Conservation (phyloP, 2,888 invertebrate species). For the Epinotia nisella region DNA sequence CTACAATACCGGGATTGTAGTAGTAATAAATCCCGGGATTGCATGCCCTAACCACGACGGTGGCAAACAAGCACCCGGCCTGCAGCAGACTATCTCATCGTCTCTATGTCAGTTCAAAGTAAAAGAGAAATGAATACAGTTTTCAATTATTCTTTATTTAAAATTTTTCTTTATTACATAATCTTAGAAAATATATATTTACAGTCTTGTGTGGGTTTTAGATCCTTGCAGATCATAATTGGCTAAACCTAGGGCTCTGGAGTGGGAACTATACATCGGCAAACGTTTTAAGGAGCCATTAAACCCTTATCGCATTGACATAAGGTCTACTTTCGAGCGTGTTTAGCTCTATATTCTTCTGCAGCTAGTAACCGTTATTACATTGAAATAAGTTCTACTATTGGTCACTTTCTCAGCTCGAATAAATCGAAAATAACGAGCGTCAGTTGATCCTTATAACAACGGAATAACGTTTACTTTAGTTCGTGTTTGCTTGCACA, state of each 20-base stretch:
- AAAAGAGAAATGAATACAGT: not conserved
- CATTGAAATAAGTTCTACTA: not conserved
- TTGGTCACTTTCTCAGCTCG: too few relatives aligned
- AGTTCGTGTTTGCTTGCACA: not conserved
- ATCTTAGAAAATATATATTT: slow-evolving; percentile 40
- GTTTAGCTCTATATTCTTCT: too few relatives aligned
- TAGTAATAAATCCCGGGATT: too few relatives aligned
- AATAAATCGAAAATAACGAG: too few relatives aligned
- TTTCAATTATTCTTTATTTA: too few relatives aligned
- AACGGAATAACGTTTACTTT: slow-evolving; percentile 2
- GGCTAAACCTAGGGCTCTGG: slow-evolving; percentile 18
- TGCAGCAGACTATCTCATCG: too few relatives aligned
- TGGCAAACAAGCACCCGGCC: too few relatives aligned
- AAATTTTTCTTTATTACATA: slow-evolving; percentile 25
- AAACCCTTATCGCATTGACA: not conserved
- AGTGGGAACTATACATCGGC: not conserved
- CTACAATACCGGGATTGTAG: too few relatives aligned
- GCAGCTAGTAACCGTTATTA: not conserved
- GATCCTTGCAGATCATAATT: slow-evolving; percentile 34
- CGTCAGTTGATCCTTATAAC: not conserved
- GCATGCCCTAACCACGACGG: not conserved
- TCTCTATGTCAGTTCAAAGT: too few relatives aligned
- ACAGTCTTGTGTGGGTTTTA: slow-evolving; percentile 41
- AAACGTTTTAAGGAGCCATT: slow-evolving; percentile 3
- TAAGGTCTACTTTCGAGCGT: not conserved